These are phyloP conservation scores for Scleropages formosus DNA, from an alignment of 2,797 vertebrate genomes.

Conservation along the genomic window DNA sequence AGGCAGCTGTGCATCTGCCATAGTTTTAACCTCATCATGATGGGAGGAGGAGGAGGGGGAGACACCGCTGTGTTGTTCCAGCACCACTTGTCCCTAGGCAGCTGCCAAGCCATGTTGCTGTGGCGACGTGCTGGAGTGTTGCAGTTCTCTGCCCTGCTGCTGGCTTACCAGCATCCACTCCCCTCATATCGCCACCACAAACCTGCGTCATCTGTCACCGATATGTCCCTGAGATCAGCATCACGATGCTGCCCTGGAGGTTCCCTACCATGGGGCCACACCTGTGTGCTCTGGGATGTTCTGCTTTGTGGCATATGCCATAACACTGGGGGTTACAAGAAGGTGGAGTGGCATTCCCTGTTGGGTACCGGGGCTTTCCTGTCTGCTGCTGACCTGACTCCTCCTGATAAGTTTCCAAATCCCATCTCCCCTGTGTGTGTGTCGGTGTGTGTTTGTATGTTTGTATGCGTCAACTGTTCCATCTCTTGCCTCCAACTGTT, in stretches of 20 bases:
- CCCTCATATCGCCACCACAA: slow-evolving; percentile 22
- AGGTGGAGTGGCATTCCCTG: neutral
- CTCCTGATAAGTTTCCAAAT: neutral
- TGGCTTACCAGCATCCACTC: slow-evolving; percentile 34
- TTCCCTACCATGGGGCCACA: neutral
- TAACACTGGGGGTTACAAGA: neutral
- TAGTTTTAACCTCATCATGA: no score
- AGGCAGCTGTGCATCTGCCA: no score
- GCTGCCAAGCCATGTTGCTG: neutral
- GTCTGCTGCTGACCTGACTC: neutral
- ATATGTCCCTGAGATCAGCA: neutral
- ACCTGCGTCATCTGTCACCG: neutral
- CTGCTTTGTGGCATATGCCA: neutral
- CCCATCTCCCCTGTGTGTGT: neutral
- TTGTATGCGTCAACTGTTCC: neutral
- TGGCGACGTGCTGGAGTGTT: neutral
- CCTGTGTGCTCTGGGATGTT: slow-evolving; percentile 2
- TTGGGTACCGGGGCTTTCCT: slow-evolving; percentile 28
- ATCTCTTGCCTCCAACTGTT: no score
- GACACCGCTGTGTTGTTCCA: neutral
- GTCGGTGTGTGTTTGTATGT: neutral
- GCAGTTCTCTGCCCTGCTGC: slow-evolving; percentile 27
- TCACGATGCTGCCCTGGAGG: neutral
- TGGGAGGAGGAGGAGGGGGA: no score
- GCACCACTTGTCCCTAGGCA: neutral